phyloP scores from a whole-genome alignment of 2,888 invertebrate genomes.

The Chironomus tentans region DNA sequence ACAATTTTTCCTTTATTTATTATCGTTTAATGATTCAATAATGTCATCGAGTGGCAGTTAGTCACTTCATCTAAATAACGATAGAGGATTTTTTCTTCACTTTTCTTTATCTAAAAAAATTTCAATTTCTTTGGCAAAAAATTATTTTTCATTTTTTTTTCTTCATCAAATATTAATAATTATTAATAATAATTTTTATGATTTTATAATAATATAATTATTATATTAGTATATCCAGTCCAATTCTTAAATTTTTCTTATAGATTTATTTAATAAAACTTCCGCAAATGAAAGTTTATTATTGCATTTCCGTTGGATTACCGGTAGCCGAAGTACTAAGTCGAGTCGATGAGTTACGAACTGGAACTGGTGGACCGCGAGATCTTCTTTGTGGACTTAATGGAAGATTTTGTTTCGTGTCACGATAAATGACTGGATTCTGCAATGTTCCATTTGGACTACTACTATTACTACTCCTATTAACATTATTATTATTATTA shows the following conservation, averaged over 20 bases:
- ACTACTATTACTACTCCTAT: slow-evolving; percentile 34
- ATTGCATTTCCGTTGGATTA: slow-evolving; percentile 10
- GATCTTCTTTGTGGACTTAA: slow-evolving; percentile 17
- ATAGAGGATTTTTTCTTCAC: background rate
- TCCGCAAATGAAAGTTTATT: background rate
- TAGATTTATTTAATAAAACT: too few species aligned
- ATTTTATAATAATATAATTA: background rate
- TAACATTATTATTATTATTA: slow-evolving; percentile 28
- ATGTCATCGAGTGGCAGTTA: background rate
- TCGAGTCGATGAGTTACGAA: background rate
- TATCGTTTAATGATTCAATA: background rate
- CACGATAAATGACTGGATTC: slow-evolving; percentile 16
- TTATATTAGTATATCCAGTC: background rate
- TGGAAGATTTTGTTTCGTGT: slow-evolving; percentile 8
- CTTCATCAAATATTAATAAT: background rate
- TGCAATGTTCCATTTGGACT: slow-evolving; percentile 9
- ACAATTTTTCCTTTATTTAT: background rate
- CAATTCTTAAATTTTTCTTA: background rate
- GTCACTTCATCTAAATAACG: background rate
- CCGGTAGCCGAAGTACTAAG: background rate
- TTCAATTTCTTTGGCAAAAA: background rate
- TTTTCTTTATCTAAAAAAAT: too few species aligned
- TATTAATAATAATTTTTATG: background rate
- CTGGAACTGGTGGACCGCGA: slow-evolving; percentile 19
- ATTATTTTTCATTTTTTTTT: background rate